Conservation (phyloP, 2,113 vertebrate genomes). For the Cavia porcellus region DNA sequence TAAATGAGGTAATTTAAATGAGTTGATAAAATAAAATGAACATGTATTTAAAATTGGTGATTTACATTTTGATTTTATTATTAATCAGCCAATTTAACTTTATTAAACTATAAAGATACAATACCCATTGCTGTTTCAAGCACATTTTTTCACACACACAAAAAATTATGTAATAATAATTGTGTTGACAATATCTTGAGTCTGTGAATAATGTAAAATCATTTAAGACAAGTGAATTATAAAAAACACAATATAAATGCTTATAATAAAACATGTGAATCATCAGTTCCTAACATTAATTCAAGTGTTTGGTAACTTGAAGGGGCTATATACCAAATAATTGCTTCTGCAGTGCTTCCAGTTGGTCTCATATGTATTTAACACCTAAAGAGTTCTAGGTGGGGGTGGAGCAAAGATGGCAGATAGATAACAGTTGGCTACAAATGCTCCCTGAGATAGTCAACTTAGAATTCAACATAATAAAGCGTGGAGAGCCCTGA, state of each 20-base stretch:
- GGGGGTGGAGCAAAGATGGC: too few species aligned
- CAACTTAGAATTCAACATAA: too few species aligned
- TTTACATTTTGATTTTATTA: neutral
- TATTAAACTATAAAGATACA: neutral
- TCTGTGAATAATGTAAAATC: neutral
- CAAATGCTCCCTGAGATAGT: too few species aligned
- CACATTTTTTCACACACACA: neutral
- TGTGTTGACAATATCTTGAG: neutral
- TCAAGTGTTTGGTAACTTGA: neutral
- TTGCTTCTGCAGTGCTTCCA: neutral
- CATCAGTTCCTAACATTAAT: neutral
- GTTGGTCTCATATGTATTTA: neutral
- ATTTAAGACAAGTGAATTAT: neutral
- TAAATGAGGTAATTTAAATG: neutral
- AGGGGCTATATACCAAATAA: neutral
- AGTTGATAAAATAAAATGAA: neutral
- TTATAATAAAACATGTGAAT: neutral
- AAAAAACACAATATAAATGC: neutral
- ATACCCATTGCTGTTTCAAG: neutral
- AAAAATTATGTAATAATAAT: neutral
- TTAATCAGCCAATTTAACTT: neutral
- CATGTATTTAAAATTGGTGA: neutral
- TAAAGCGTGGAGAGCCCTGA: too few species aligned
- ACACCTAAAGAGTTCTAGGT: neutral
- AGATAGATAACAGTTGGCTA: too few species aligned